Evolutionary conservation across 1,140 invertebrate genomes (phyloP).

Genomic region (Muscidifurax raptorellus): DNA sequence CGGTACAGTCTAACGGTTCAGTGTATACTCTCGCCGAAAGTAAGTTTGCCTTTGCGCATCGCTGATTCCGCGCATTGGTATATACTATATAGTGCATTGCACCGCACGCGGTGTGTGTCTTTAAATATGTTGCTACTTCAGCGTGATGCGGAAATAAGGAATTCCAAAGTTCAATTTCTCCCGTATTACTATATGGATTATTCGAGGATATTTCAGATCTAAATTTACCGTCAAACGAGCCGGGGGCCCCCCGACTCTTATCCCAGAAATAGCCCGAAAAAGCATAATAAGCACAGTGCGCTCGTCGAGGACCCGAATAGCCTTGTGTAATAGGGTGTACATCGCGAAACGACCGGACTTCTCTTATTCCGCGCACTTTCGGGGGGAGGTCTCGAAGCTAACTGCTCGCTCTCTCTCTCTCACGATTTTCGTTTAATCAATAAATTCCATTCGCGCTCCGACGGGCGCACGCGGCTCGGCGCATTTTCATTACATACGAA

Average conservation of each 20-base stretch:
- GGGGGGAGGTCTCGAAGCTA: not conserved
- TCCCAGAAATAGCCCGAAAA: not conserved
- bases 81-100: slow-evolving; percentile 24
- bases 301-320: not conserved
- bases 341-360: not conserved
- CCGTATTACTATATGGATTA: no score
- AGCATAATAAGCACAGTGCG: not conserved
- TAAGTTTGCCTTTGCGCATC: slow-evolving; percentile 35
- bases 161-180: no score
- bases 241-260: no score
- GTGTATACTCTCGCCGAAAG: slow-evolving; percentile 15
- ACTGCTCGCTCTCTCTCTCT: not conserved
- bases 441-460: slow-evolving; percentile 31
- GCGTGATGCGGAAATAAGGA: no score
- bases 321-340: not conserved
- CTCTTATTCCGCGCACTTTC: not conserved
- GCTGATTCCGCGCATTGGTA: not conserved
- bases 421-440: slow-evolving; percentile 41
- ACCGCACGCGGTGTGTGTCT: not conserved
- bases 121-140: not conserved
- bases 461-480: no score
- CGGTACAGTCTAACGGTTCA: slow-evolving; percentile 20
- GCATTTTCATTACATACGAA: not conserved
- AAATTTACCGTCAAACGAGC: no score
- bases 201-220: no score